Percentiles rank a stretch among this genome's conserved stretches.
Evolutionary conservation across 2,888 invertebrate species (phyloP).

Genomic region (Sylvicola cinctus): DNA sequence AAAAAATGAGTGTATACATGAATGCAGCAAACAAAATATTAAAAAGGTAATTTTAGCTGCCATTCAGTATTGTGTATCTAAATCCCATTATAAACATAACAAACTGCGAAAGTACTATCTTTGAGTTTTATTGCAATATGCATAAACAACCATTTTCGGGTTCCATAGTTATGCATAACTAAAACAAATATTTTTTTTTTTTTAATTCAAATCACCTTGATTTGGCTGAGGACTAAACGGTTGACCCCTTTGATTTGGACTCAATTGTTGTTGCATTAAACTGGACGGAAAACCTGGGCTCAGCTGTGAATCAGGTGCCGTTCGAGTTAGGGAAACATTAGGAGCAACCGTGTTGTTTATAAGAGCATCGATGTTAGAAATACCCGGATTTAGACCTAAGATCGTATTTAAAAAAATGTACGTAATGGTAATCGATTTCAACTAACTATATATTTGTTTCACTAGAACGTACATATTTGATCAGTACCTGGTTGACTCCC

Average conservation of each 20-base stretch:
- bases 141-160: no score
- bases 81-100: no score
- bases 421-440: not conserved
- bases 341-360: slow-evolving; percentile 63
- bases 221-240: slow-evolving; percentile 23
- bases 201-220: slow-evolving; percentile 15
- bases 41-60: no score
- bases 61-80: no score
- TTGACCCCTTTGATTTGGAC: slow-evolving; percentile 23
- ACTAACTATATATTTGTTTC: not conserved
- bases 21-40: no score
- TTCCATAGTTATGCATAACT: no score
- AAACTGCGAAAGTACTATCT: no score
- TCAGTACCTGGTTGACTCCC: slow-evolving; percentile 40
- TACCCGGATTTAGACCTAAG: slow-evolving; percentile 21
- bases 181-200: no score
- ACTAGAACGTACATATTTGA: slow-evolving; percentile 18
- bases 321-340: slow-evolving; percentile 68
- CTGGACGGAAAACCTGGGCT: slow-evolving; percentile 37
- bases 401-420: no score
- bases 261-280: slow-evolving; percentile 25
- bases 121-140: no score
- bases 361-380: slow-evolving; percentile 56
- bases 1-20: no score
- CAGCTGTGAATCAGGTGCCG: slow-evolving; percentile 36